Conservation (phyloP, 2,888 invertebrate genomes). For the Myathropa florea region DNA sequence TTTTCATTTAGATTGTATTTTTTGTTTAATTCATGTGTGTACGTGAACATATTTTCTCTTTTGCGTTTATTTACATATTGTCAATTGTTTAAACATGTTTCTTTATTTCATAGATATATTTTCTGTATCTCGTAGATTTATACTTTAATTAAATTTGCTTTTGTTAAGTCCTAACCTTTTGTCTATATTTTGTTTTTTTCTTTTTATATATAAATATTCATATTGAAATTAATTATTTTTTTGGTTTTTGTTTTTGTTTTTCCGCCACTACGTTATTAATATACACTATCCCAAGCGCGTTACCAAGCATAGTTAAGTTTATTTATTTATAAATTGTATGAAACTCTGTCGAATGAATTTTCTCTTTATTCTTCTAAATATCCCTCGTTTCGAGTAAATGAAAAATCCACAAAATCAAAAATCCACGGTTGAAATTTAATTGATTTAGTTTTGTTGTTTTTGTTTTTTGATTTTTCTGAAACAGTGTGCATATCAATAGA, state of each 20-base stretch:
- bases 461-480: neutral
- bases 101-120: slow-evolving; percentile 41
- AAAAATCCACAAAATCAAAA: neutral
- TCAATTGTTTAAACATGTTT: slow-evolving; percentile 66
- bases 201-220: slow-evolving; percentile 38
- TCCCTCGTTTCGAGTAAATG: neutral
- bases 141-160: slow-evolving; percentile 43
- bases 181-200: slow-evolving; percentile 30
- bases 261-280: slow-evolving; percentile 61
- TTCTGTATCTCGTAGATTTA: slow-evolving; percentile 40
- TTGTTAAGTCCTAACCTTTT: slow-evolving; percentile 48
- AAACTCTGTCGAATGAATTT: slow-evolving; percentile 55
- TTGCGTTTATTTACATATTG: slow-evolving; percentile 69
- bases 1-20: slow-evolving; percentile 36
- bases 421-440: neutral
- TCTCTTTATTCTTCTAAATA: slow-evolving; percentile 7
- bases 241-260: slow-evolving; percentile 1
- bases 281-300: slow-evolving; percentile 67
- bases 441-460: neutral
- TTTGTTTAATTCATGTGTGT: slow-evolving; percentile 19
- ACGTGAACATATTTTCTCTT: slow-evolving; percentile 54
- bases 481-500: neutral
- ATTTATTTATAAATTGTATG: slow-evolving; percentile 41
- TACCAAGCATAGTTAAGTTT: slow-evolving; percentile 59
- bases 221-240: slow-evolving; percentile 29